phyloP scores from a whole-genome alignment of 2,888 invertebrate genomes.

The Drosophila helvetica region DNA sequence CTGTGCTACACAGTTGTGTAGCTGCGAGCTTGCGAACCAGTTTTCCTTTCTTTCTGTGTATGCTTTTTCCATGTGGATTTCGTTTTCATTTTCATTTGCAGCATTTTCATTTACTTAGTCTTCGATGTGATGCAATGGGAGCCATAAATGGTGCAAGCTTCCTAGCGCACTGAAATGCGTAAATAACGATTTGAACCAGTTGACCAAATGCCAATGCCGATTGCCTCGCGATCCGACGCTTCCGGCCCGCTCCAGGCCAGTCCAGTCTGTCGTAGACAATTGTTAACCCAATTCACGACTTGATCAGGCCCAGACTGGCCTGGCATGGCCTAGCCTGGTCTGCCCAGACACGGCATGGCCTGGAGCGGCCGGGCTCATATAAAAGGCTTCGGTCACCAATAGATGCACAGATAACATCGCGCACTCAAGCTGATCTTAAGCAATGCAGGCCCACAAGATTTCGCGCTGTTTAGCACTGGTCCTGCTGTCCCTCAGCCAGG shows the following conservation, averaged over 20 bases:
- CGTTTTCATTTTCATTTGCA: constrained; percentile 25
- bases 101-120: constrained; percentile 6
- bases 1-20: constrained; percentile 45
- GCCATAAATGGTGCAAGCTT: constrained; percentile 56
- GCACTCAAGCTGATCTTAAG: constrained; percentile 42
- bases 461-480: constrained; percentile 44
- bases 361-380: constrained; percentile 26
- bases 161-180: constrained; percentile 58
- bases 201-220: constrained; percentile 76
- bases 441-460: constrained; percentile 28
- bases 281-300: constrained; percentile 40
- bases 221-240: constrained; percentile 31
- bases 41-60: constrained; percentile 26
- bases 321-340: constrained; percentile 22
- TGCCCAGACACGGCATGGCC: constrained; percentile 20
- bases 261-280: constrained; percentile 32
- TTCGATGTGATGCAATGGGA: constrained; percentile 41
- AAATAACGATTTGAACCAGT: constrained; percentile 64
- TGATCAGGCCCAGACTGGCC: constrained; percentile 20
- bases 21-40: constrained; percentile 27
- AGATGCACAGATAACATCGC: constrained; percentile 37
- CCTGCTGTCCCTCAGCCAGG: constrained; percentile 41
- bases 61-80: background rate
- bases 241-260: constrained; percentile 31
- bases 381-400: constrained; percentile 15